Conservation (phyloP, 2,888 invertebrate genomes). For the Ichneumon xanthorius region DNA sequence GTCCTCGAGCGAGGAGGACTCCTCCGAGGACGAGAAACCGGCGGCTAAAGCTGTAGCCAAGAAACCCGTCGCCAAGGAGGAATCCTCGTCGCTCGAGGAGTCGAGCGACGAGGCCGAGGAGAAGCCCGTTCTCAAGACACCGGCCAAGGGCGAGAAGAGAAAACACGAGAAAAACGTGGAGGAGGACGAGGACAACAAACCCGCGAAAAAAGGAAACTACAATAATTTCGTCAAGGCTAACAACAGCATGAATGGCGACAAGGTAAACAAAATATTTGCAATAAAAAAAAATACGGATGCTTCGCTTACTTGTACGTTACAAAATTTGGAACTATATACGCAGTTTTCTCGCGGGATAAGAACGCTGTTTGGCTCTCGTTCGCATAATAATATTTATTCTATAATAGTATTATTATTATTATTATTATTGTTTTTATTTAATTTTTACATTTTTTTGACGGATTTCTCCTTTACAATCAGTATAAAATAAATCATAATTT, state of each 20-base stretch:
- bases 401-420: too few species aligned
- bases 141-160: constrained; percentile 69
- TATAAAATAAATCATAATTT: too few species aligned
- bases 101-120: constrained; percentile 72
- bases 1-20: constrained; percentile 76
- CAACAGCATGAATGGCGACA: constrained; percentile 81
- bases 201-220: constrained; percentile 84
- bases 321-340: background rate
- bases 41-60: constrained; percentile 59
- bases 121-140: constrained; percentile 66
- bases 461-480: background rate
- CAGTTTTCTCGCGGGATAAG: background rate
- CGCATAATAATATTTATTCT: background rate
- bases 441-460: background rate
- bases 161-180: constrained; percentile 63
- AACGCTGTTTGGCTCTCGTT: background rate
- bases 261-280: constrained; percentile 73
- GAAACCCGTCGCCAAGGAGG: constrained; percentile 66
- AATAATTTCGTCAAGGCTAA: constrained; percentile 90
- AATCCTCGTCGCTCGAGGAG: constrained; percentile 70
- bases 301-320: background rate
- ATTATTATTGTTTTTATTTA: too few species aligned
- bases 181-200: constrained; percentile 54
- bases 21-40: constrained; percentile 78
- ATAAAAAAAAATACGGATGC: background rate